A percentile compares a stretch with the other conserved stretches of the same genome.
Conservation (phyloP, 2,888 invertebrate genomes). For the Nymphalis polychloros region DNA sequence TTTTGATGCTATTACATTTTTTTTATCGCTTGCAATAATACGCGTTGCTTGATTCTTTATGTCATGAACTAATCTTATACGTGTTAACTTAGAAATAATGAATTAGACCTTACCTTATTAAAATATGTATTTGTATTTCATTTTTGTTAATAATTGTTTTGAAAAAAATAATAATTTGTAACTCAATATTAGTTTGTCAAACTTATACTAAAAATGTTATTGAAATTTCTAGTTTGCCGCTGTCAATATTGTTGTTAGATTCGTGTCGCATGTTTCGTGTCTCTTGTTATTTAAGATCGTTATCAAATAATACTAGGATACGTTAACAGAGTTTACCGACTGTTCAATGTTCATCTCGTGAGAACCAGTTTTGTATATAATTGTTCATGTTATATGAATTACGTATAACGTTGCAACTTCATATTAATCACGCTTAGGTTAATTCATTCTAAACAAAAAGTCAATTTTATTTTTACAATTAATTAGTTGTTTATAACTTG, state of each 20-base stretch:
- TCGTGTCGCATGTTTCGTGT: conserved; percentile 6
- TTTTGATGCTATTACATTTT: background rate
- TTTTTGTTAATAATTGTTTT: too few relatives aligned
- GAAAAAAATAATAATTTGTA: too few relatives aligned
- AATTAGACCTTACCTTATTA: too few relatives aligned
- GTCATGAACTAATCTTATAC: background rate
- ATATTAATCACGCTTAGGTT: conserved; percentile 9
- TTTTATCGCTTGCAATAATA: background rate
- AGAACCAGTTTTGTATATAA: conserved; percentile 46
- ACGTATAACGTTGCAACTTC: conserved; percentile 35
- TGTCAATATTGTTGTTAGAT: background rate
- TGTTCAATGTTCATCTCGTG: conserved; percentile 40
- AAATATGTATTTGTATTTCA: too few relatives aligned
- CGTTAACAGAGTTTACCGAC: conserved; percentile 16
- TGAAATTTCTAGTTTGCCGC: background rate
- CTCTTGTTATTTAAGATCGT: conserved; percentile 14
- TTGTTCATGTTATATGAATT: conserved; percentile 40
- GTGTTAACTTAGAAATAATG: background rate
- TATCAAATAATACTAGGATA: conserved; percentile 23
- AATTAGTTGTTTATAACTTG: background rate
- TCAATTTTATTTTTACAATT: background rate
- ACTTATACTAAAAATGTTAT: background rate
- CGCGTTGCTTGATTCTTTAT: background rate
- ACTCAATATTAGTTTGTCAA: too few relatives aligned
- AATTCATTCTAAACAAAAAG: background rate